Evolutionary conservation across 2,113 vertebrate species (phyloP), one percentile per base, ranked within the genome.

Genomic region (Otocyon megalotis): DNA sequence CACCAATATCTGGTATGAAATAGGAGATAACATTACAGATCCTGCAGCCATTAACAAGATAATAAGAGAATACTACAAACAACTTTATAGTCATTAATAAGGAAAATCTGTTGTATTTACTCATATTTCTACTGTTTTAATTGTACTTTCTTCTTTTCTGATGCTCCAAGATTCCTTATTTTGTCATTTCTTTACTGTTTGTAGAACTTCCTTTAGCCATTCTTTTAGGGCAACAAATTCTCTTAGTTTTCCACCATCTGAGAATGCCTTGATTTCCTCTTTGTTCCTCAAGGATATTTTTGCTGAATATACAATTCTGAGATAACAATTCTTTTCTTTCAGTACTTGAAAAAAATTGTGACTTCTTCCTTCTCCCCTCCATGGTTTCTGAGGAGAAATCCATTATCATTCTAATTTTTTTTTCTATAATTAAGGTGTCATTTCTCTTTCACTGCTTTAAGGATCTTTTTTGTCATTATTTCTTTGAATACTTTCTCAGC

Each of bases 41-140:
- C 43, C 43, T 43, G 43, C 43, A 43, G 43, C 43, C 43, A 43
- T 43, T 43, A 43, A 43, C 43, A 43, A 43, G 43, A 43, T 7
- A 43, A 43, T 43, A 43, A 43, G 43, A 43, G 43, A 43, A 43
- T 43, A 43, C 43, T 43, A 43, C 1, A 1, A 43, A 43, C 43
- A 43, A 43, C 43, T 43, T 43, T 43, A 8, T 43, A 43, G 43
- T 43, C 7, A 8, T 43, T 43, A 43, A 43, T 43, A 63, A 43
- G 37, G 48, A 74, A 60, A 65, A 32, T 20, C 20, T 89, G n/a
- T 62, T 88, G 24, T 74, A 74, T 80, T 88, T 82, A 72, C 65
- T 71, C 53, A 83, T 60, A 50, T 71, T 82, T 92, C 88, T 76
- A 28, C 30, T 81, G n/a, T 96, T 94, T 71, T 28, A 53, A 92